These are phyloP conservation scores for Smutsia temminckii DNA, from an alignment of 2,797 vertebrate species.

Conservation along the genomic window DNA sequence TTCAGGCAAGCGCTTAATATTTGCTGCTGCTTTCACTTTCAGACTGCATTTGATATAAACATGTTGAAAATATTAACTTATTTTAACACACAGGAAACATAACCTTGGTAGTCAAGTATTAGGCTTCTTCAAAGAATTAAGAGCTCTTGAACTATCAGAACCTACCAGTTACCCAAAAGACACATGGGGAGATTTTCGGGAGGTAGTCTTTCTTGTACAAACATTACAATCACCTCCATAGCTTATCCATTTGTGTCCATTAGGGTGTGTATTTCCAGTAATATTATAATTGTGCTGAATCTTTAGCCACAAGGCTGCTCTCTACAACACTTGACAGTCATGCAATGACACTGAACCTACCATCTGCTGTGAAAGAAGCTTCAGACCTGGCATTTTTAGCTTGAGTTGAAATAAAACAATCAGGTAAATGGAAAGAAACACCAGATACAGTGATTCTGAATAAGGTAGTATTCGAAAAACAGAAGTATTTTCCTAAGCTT, in stretches of 20 bases:
- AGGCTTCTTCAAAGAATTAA: background rate
- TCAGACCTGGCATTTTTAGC: background rate
- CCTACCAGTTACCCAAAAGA: background rate
- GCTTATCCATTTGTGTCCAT: background rate
- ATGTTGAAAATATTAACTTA: constrained; percentile 3
- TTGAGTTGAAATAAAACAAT: background rate
- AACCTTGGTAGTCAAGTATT: background rate
- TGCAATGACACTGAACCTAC: background rate
- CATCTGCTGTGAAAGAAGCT: background rate
- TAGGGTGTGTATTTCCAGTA: background rate
- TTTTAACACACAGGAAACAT: background rate
- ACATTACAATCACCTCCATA: background rate
- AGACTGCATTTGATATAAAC: background rate
- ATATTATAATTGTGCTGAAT: background rate
- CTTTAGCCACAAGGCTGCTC: background rate
- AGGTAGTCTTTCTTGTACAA: background rate
- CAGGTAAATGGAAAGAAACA: background rate
- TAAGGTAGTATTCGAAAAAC: background rate
- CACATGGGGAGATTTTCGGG: background rate
- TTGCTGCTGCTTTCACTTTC: background rate
- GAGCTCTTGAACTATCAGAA: background rate
- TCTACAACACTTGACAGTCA: background rate
- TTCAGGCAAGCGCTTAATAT: background rate
- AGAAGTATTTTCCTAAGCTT: background rate
- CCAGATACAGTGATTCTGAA: background rate